Percentiles rank a stretch among this genome's conserved stretches.
Conservation (phyloP, 2,888 invertebrate species). For the Polia nebulosa region DNA sequence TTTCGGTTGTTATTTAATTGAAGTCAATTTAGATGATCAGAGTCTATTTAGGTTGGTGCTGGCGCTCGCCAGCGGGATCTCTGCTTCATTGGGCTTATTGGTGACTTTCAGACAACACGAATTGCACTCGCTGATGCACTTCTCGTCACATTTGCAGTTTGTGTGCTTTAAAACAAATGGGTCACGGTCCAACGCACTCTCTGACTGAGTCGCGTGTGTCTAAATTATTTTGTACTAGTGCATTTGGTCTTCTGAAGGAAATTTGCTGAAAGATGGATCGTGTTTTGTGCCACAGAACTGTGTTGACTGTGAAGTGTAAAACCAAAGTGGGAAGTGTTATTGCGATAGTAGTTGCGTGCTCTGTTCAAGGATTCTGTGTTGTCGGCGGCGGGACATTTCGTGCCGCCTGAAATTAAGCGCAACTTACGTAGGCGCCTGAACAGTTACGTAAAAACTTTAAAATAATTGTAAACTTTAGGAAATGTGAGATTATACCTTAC, state of each 20-base stretch:
- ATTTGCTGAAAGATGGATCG: conserved; percentile 28
- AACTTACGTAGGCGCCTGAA: conserved; percentile 28
- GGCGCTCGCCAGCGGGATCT: conserved; percentile 90
- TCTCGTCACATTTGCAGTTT: conserved; percentile 84
- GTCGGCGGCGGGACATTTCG: conserved; percentile 39
- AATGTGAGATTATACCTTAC: not conserved
- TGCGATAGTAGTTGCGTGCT: conserved; percentile 40
- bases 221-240: conserved; percentile 51
- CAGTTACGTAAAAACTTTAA: conserved; percentile 10
- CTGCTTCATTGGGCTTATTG: conserved; percentile 91
- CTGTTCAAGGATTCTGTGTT: conserved; percentile 42
- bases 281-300: conserved; percentile 40
- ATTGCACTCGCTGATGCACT: conserved; percentile 90
- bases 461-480: not conserved
- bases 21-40: conserved; percentile 92
- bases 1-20: conserved; percentile 92
- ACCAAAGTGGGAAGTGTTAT: conserved; percentile 46
- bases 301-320: conserved; percentile 55
- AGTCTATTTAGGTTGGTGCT: conserved; percentile 91
- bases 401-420: conserved; percentile 48
- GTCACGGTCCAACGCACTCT: conserved; percentile 67
- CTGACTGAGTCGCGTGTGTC: conserved; percentile 46
- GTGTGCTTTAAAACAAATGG: conserved; percentile 70
- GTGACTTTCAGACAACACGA: conserved; percentile 91
- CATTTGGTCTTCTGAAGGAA: conserved; percentile 25